phyloP scores from a whole-genome alignment of 2,888 invertebrate species.

The Malachius bipustulatus region DNA sequence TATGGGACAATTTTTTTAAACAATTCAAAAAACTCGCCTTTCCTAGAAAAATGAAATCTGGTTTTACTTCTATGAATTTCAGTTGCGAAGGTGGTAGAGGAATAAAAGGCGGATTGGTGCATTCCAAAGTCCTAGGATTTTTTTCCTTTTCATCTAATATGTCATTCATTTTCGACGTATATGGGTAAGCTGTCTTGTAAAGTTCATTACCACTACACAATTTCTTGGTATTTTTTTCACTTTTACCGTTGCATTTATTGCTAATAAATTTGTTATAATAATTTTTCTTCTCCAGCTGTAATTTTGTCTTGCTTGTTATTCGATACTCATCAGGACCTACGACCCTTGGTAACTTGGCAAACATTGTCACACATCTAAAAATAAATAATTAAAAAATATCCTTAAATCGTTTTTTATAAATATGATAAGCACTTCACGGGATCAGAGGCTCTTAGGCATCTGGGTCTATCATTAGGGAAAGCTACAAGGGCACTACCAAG shows the following conservation, averaged over 20 bases:
- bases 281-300: background rate
- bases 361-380: conserved; percentile 1
- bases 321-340: background rate
- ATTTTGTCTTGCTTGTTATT: background rate
- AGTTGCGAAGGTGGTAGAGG: conserved; percentile 1
- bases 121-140: background rate
- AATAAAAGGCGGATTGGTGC: background rate
- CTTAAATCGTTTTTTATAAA: no score
- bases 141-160: background rate
- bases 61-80: conserved; percentile 1
- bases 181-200: background rate
- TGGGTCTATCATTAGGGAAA: conserved; percentile 33
- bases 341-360: background rate
- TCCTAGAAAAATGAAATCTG: background rate
- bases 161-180: background rate
- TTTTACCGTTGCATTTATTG: background rate
- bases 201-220: no score
- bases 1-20: no score
- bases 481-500: conserved; percentile 26
- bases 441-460: conserved; percentile 24
- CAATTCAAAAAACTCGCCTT: conserved; percentile 1
- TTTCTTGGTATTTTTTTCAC: background rate
- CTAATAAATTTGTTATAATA: background rate
- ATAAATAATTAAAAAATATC: no score
- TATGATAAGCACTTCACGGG: no score